A percentile compares a stretch with the other conserved stretches of the same genome.
These are phyloP conservation scores for Sebastiscus tertius DNA, from an alignment of 2,797 vertebrate genomes.

Conservation along the genomic window DNA sequence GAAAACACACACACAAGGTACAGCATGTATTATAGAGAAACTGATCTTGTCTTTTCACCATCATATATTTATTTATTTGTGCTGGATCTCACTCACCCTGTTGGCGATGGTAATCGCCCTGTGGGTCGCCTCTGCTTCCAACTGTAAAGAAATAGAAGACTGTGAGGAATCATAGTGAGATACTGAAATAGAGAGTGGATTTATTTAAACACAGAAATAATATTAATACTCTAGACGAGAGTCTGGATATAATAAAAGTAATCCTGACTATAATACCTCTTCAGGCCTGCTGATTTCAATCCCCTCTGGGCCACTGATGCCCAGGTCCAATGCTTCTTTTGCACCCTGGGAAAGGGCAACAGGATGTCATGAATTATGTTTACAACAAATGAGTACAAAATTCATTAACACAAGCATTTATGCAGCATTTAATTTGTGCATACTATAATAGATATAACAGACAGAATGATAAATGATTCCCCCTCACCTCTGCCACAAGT, in stretches of 20 bases:
- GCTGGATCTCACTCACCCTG: slow-evolving; percentile 84
- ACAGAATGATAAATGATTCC: background rate
- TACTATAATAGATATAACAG: background rate
- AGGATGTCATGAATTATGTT: background rate
- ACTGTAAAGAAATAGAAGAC: slow-evolving; percentile 72
- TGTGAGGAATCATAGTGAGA: background rate
- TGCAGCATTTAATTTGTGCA: background rate
- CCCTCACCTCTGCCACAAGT: slow-evolving; percentile 91
- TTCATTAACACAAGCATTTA: background rate
- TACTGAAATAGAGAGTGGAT: background rate
- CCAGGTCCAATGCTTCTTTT: slow-evolving; percentile 92
- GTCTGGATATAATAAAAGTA: background rate
- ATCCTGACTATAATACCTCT: slow-evolving; percentile 84
- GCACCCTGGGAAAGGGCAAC: slow-evolving; percentile 85
- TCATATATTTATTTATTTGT: background rate
- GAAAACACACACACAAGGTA: background rate
- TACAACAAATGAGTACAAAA: background rate
- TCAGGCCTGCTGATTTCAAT: slow-evolving; percentile 97
- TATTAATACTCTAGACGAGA: background rate
- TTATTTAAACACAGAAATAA: background rate
- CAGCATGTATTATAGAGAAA: background rate
- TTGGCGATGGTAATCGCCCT: slow-evolving; percentile 95
- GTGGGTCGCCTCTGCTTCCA: slow-evolving; percentile 96
- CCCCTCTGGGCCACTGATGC: slow-evolving; percentile 95
- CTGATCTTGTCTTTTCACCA: background rate